Evolutionary conservation across 2,888 invertebrate genomes (phyloP), one percentile per base, ranked within the genome.

Genomic region (Lasioglossum pauxillum): DNA sequence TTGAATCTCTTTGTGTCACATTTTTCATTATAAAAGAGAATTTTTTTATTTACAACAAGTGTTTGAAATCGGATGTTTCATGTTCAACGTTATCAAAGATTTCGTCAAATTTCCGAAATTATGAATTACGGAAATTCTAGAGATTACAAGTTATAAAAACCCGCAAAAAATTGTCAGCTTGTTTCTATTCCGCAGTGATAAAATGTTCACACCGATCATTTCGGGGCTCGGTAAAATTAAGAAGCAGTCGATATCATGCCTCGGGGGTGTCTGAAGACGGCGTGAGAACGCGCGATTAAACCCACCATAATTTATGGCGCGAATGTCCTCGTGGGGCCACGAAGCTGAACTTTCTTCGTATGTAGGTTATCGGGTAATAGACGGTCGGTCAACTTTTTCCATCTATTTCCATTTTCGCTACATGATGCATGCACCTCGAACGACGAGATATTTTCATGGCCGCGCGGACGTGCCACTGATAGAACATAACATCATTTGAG

Each of bases 301-400:
- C 76, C 49, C 38, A 71, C 77, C 78, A 69, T 85, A 89, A 87
- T 88, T 90, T 90, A 90, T 85, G 82, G 74, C 71, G 64, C 57
- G 82, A 72, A 60, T 60, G 60, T 84, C 78, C 75, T 78, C 79
- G 80, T 78, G 57, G 82, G 67, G 76, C 57, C 67, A 41, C 82
- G 67, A 82, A 77, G 80, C 75, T 77, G 46, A 91, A 90, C 89
- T 90, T 91, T 81, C 84, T 88, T 89, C 90, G 83, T 82, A 91
- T 88, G 87, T 91, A 87, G 90, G 90, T 91, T 92, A 92, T 90
- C 87, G 90, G 90, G 82, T 90, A 92, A 92, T 91, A 91, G 82
- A 92, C 83, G 87, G 81, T 81, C 82, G 73, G 60, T 79, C 83
- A 92, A 92, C 92, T 92, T 92, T 91, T 90, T 87, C 89, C 91